Evolutionary conservation across 2,113 vertebrate genomes (phyloP), one percentile per base, ranked within the genome.

Genomic region (Eublepharis macularius): DNA sequence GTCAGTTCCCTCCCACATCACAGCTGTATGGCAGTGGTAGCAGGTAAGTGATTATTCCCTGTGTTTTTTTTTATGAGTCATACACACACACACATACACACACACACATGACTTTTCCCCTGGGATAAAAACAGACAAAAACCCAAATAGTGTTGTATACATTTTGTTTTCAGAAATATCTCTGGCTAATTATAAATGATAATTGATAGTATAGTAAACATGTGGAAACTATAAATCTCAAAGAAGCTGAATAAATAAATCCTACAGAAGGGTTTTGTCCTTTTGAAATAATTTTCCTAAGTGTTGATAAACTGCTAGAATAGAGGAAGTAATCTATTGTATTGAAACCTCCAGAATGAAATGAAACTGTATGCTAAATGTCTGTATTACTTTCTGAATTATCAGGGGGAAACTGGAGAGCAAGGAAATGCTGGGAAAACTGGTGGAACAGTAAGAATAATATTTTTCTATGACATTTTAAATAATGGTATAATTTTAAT

Each of bases 401-500:
- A 93, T 88, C 95, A 99, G 99, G 98, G 99, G 91, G 98, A 99
- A 96, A 94, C 95, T 81, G 98, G 99, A 76, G 97, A 99, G 86
- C 91, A 94, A 89, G 99, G 98, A 95, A 97, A 94, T 73, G 79
- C 96, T 90, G 99, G 99, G 91, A 98, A 98, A 97, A 92, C 76
- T 49, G 98, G 98, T 82, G 96, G 98, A 95, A 95, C 94, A 94
- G 99, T 99, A 97, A 98, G 98, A 54, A 89, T 91, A 54, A 88
- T 90, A 85, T 91, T 26, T 2, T 91, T 93, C 88, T 68, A 69
- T 81, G 54, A 92, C 90, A 34, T 45, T n/a, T 14, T 79, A 84
- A 29, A 36, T 69, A 69, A 69, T 19, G 39, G 36, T 39, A 39
- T 39, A 34, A 39, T 41, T 1, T 7, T 13, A 8, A 68, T 76